Evolutionary conservation across 2,113 vertebrate genomes (phyloP).

Genomic region (Gallinago undulata): DNA sequence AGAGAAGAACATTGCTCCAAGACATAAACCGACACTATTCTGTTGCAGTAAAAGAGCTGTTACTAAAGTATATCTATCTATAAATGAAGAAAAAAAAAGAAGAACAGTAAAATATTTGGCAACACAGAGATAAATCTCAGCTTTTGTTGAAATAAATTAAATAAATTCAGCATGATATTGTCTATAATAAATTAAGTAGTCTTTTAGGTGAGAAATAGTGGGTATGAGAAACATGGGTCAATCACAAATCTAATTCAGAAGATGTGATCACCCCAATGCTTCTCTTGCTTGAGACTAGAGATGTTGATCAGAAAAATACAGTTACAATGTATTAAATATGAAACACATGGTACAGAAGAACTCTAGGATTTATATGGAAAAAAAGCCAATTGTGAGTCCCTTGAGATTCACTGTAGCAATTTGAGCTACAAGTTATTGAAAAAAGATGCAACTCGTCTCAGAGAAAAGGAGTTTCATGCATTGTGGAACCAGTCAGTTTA

Average conservation of each 20-base stretch:
- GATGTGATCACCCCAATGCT: background rate
- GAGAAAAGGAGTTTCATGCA: background rate
- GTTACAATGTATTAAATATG: background rate
- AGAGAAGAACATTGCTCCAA: background rate
- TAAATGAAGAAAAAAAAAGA: background rate
- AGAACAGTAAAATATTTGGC: background rate
- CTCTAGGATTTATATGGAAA: background rate
- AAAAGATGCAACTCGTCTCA: background rate
- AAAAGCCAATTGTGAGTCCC: background rate
- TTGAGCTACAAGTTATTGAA: background rate
- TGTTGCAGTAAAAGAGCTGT: background rate
- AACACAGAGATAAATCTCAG: background rate
- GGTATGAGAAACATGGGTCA: background rate
- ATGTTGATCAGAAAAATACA: background rate
- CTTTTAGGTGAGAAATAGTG: background rate
- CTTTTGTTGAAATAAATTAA: background rate
- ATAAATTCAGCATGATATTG: background rate
- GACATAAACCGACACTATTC: background rate
- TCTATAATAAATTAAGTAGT: background rate
- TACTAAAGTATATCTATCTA: background rate
- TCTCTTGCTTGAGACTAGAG: background rate
- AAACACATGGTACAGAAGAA: background rate
- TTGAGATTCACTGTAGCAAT: background rate
- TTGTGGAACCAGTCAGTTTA: background rate
- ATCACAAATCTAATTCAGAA: background rate